Conservation (phyloP, 2,113 vertebrate genomes). For the Anser brachyrhynchus region DNA sequence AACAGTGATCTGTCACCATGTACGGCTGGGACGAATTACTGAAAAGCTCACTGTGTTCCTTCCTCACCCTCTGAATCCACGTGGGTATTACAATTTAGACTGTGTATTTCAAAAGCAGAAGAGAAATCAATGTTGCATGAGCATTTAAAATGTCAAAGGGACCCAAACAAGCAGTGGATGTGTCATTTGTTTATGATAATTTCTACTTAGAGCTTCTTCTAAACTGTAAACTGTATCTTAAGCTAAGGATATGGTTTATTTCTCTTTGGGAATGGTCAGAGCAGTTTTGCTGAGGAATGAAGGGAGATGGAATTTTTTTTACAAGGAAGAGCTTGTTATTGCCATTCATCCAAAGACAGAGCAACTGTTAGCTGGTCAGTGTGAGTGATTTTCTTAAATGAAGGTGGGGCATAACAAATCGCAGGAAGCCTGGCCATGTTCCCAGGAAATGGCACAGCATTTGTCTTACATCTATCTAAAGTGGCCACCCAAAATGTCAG, state of each 20-base stretch:
- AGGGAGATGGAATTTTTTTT: background rate
- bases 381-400: background rate
- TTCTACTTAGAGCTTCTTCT: background rate
- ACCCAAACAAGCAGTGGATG: background rate
- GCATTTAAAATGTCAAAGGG: background rate
- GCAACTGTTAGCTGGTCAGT: background rate
- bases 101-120: slow-evolving; percentile 25
- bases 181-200: background rate
- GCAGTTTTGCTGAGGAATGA: background rate
- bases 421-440: background rate
- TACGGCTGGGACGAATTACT: background rate
- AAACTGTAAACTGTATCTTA: background rate
- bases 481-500: background rate
- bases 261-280: background rate
- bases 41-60: background rate
- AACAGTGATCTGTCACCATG: background rate
- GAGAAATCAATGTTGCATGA: background rate
- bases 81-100: background rate
- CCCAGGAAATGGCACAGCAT: background rate
- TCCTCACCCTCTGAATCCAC: background rate
- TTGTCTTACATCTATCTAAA: background rate
- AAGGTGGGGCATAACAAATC: background rate
- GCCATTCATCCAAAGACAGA: background rate
- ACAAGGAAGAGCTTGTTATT: background rate
- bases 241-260: background rate